Evolutionary conservation across 2,113 vertebrate species (phyloP).

Genomic region (Malaclemys terrapin): DNA sequence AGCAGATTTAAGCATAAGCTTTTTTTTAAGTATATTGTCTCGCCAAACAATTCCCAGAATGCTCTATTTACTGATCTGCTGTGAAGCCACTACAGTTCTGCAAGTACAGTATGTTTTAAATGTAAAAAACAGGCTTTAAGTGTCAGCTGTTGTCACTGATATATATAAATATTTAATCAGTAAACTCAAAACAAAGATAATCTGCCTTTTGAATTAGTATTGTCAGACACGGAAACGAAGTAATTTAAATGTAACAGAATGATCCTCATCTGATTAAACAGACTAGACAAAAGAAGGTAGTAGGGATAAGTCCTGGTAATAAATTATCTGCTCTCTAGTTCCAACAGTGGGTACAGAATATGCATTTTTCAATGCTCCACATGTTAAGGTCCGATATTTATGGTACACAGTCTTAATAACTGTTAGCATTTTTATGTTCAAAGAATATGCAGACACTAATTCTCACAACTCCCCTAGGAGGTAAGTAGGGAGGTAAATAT

Average conservation of each 20-base stretch:
- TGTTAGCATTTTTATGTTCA: slow-evolving; percentile 2
- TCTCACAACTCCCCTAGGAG: not conserved
- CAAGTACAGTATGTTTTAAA: not conserved
- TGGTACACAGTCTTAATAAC: not conserved
- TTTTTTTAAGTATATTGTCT: not conserved
- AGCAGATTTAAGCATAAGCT: slow-evolving; percentile 25
- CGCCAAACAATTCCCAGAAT: slow-evolving; percentile 38
- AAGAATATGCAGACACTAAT: not conserved
- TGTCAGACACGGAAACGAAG: slow-evolving; percentile 24
- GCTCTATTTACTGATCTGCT: not conserved
- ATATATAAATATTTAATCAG: slow-evolving; percentile 29
- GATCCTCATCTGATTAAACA: not conserved
- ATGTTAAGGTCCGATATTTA: not conserved
- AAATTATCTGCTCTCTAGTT: not conserved
- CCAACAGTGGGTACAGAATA: slow-evolving; percentile 7
- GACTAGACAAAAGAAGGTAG: slow-evolving; percentile 6
- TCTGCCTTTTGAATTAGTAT: slow-evolving; percentile 28
- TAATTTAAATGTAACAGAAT: slow-evolving; percentile 42
- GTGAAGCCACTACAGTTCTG: not conserved
- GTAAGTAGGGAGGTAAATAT: not conserved
- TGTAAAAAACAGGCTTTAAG: not conserved
- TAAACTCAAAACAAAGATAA: slow-evolving; percentile 32
- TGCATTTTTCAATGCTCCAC: not conserved
- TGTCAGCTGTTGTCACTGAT: slow-evolving; percentile 17
- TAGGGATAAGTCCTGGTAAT: slow-evolving; percentile 4